These are phyloP conservation scores for Danio aesculapii DNA, from an alignment of 2,797 vertebrate genomes.

Conservation along the genomic window DNA sequence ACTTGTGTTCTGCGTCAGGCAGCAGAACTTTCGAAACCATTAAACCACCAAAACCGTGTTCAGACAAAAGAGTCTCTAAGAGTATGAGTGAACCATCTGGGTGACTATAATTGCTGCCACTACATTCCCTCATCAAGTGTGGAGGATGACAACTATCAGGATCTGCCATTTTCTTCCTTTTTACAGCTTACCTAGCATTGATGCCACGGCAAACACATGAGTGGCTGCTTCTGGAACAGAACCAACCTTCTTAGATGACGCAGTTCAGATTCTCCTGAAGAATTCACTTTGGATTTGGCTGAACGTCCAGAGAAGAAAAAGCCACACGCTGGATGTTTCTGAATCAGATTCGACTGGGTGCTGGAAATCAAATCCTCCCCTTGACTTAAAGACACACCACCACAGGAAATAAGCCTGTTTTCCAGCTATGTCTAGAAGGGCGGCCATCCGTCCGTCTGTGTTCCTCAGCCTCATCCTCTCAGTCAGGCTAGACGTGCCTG, in stretches of 20 bases:
- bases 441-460: not conserved
- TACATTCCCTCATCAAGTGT: constrained; percentile 34
- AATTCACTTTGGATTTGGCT: constrained; percentile 52
- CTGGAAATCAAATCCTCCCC: constrained; percentile 9
- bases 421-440: constrained; percentile 35
- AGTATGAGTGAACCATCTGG: constrained; percentile 28
- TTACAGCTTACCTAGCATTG: not conserved
- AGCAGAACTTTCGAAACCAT: not conserved
- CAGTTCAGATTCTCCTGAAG: constrained; percentile 44
- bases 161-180: constrained; percentile 1
- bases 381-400: constrained; percentile 8
- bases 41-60: not conserved
- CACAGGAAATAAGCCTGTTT: constrained; percentile 10
- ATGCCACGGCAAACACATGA: not conserved
- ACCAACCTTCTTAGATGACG: constrained; percentile 5
- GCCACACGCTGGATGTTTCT: constrained; percentile 11
- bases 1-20: constrained; percentile 6
- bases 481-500: constrained; percentile 37
- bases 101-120: constrained; percentile 3
- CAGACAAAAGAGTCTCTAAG: constrained; percentile 14
- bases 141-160: constrained; percentile 9
- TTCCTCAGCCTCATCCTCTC: constrained; percentile 38
- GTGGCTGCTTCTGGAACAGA: not conserved
- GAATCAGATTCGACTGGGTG: not conserved
- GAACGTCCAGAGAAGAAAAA: constrained; percentile 36